Evolutionary conservation across 2,888 invertebrate species (phyloP).

Genomic region (Tenodera sinensis): DNA sequence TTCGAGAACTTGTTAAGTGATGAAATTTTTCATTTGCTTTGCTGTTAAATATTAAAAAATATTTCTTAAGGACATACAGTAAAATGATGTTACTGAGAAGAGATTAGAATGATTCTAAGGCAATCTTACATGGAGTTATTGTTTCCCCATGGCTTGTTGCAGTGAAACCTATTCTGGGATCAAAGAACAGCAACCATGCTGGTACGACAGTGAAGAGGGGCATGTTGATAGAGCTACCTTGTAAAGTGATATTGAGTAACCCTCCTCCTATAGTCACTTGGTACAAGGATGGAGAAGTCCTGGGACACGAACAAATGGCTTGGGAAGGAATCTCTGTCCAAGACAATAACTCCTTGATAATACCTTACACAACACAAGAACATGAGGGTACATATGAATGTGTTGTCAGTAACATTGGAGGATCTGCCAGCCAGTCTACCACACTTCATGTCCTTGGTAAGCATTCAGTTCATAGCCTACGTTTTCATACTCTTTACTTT

Average conservation of each 20-base stretch:
- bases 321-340: slow-evolving; percentile 23
- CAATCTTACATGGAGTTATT: too few species aligned
- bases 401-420: slow-evolving; percentile 45
- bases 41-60: too few species aligned
- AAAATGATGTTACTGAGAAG: too few species aligned
- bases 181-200: background rate
- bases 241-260: slow-evolving; percentile 30
- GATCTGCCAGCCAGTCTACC: slow-evolving; percentile 46
- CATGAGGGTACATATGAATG: slow-evolving; percentile 46
- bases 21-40: too few species aligned
- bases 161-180: slow-evolving; percentile 26
- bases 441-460: slow-evolving; percentile 49
- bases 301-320: slow-evolving; percentile 20
- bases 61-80: too few species aligned
- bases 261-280: slow-evolving; percentile 41
- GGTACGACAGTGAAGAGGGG: slow-evolving; percentile 22
- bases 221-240: slow-evolving; percentile 35
- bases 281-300: slow-evolving; percentile 35
- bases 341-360: slow-evolving; percentile 21
- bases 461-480: slow-evolving; percentile 23
- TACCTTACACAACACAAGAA: slow-evolving; percentile 12
- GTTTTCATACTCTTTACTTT: background rate
- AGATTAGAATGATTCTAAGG: too few species aligned
- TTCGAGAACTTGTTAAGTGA: too few species aligned
- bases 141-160: background rate